Percentiles rank a stretch among this genome's conserved stretches.
Evolutionary conservation across 2,113 vertebrate genomes (phyloP).

Genomic region (Haliaeetus leucogaster): DNA sequence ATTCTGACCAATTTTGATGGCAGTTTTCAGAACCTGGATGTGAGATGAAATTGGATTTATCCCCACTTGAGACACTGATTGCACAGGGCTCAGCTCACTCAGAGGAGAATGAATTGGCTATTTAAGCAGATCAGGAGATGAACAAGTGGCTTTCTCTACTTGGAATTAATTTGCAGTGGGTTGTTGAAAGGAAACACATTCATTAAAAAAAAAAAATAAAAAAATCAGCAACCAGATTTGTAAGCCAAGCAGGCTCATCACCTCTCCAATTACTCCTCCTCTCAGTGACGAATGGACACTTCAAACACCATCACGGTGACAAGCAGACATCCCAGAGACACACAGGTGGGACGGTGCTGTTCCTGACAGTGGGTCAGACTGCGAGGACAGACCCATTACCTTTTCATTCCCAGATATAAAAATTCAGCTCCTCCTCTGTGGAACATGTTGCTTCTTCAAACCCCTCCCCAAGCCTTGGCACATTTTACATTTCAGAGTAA

Average conservation of each 20-base stretch:
- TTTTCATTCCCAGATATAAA: neutral
- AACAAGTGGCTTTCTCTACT: neutral
- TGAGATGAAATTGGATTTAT: neutral
- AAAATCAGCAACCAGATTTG: neutral
- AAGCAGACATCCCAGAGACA: neutral
- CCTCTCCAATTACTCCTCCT: neutral
- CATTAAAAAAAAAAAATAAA: neutral
- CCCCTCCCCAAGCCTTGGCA: neutral
- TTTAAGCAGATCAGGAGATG: neutral
- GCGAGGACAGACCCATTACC: neutral
- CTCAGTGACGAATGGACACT: neutral
- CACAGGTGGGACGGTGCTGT: accelerated
- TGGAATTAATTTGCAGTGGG: neutral
- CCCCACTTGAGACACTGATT: neutral
- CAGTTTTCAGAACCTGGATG: neutral
- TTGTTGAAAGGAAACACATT: neutral
- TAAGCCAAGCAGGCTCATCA: neutral
- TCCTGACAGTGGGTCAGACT: neutral
- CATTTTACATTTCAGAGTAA: neutral
- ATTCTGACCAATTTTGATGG: neutral
- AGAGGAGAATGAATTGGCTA: neutral
- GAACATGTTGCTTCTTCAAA: neutral
- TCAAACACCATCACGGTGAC: neutral
- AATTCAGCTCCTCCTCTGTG: neutral
- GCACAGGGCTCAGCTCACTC: neutral